Base-by-base conservation (phyloP, 2,888 invertebrate species). In the Drosophila pegasa region DNA sequence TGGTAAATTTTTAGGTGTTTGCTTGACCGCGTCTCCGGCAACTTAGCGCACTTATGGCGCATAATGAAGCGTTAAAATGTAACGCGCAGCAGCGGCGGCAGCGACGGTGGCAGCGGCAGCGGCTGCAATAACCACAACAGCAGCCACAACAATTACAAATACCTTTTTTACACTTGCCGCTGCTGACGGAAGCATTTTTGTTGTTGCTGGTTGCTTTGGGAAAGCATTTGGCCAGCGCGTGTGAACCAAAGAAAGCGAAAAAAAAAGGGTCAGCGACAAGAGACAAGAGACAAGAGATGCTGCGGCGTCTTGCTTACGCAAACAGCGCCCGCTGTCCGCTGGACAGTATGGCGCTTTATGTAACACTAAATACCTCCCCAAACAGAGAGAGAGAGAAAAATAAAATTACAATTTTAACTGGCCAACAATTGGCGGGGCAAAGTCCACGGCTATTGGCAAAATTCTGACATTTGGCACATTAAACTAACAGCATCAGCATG, bases 11-110 rank as follows among this genome's bases (percentile, higher is more conserved):
- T 51, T 22, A 71, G 79, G 54, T 75, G 80, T 76, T 82, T 67
- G 70, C 69, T 63, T 57, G 70, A 50, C 51, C 41, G 52, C 52
- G 48, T 54, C 43, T 37, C 37, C n/a, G 54, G 51, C 60, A 56
- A 70, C 67, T 61, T 57, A 33, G 60, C 29, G 55, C 62, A 68
- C 75, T 83, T 72, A 78, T 80, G 78, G 75, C 87, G 66, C 87
- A 83, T 88, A 87, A 85, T 85, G 84, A 88, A 86, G 87, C 84
- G 88, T 80, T 88, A 70, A 88, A 88, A 80, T 88, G 83, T 80
- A 88, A 80, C 82, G 75, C 87, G 70, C 76, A 61, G 66, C 61
- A 60, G 31, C 61, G 33, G 31, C 52, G 5, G 12, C 55, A 1
- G 31, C 33, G 9, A 8, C 56, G 31, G 16, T 25, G 8, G 18